Percentiles rank a stretch among this genome's conserved stretches.
These are phyloP conservation scores for Escarpia spicata DNA, from an alignment of 2,888 invertebrate genomes.

Conservation along the genomic window DNA sequence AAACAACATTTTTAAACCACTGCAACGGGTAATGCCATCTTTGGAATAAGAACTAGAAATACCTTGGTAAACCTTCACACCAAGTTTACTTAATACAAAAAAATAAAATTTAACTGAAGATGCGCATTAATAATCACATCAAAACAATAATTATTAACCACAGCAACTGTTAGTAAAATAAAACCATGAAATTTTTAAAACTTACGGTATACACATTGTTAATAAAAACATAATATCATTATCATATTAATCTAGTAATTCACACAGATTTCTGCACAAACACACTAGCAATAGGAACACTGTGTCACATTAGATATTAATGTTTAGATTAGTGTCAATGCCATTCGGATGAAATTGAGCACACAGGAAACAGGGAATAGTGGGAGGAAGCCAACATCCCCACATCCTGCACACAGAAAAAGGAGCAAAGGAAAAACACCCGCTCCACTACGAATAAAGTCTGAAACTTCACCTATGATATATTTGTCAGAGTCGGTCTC, in stretches of 20 bases:
- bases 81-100: background rate
- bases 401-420: background rate
- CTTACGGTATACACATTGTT: background rate
- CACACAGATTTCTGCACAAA: background rate
- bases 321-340: background rate
- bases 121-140: background rate
- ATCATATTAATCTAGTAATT: too few species aligned
- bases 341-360: background rate
- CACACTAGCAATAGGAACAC: background rate
- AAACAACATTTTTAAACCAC: too few species aligned
- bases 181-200: background rate
- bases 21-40: too few species aligned
- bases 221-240: background rate
- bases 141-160: background rate
- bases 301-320: background rate
- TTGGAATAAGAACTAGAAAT: background rate
- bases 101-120: background rate
- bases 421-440: background rate
- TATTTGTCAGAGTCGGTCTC: background rate
- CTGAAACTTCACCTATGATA: constrained; percentile 5
- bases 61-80: background rate
- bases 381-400: background rate
- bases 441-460: background rate
- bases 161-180: background rate
- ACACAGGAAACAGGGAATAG: background rate